Evolutionary conservation across 2,113 vertebrate genomes (phyloP), one percentile per base, ranked within the genome.

Genomic region (Zingel zingel): DNA sequence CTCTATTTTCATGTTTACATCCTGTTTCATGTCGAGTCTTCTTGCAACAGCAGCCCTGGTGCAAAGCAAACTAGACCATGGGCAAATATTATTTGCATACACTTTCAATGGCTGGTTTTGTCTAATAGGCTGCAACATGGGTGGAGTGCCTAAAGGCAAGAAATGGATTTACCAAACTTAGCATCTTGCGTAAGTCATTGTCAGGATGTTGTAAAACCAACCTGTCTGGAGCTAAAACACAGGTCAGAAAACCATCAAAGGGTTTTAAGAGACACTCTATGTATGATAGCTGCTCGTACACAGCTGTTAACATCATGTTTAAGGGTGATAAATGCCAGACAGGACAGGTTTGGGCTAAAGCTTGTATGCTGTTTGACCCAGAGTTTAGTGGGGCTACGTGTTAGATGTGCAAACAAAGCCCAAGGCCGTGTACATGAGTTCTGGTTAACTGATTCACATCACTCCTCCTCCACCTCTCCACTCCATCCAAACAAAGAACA

Each of bases 381-480:
- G 57, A 48, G 86, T 83, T 81, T 75, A 77, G 54, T 3, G 33
- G 25, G 67, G 67, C 16, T 59, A 4, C 30, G 4, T 84, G 88
- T 89, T 86, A 33, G 53, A 71, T 77, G 76, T 89, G 84, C 85
- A 93, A 92, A 93, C 90, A 93, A 56, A 86, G 62, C 76, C 79
- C 91, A 92, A 94, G 90, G 93, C 87, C 84, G 33, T 19, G 84
- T 10, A 64, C 82, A 30, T 13, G 69, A 50, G 81, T 62, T 36
- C 45, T 59, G 45, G 45, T 56, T 25, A 64, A 74, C 70, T 58
- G 10, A 76, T 61, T 70, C 47, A 86, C 61, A 78, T 74, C 77
- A 25, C 67, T 56, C 74, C 62, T 54, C 47, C 72, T 59, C 58
- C 70, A 15, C 56, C 68, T 78, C 58, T 36, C 16, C 7, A 16